Evolutionary conservation across 2,888 invertebrate species (phyloP).

Genomic region (Drosophila tanythrix): DNA sequence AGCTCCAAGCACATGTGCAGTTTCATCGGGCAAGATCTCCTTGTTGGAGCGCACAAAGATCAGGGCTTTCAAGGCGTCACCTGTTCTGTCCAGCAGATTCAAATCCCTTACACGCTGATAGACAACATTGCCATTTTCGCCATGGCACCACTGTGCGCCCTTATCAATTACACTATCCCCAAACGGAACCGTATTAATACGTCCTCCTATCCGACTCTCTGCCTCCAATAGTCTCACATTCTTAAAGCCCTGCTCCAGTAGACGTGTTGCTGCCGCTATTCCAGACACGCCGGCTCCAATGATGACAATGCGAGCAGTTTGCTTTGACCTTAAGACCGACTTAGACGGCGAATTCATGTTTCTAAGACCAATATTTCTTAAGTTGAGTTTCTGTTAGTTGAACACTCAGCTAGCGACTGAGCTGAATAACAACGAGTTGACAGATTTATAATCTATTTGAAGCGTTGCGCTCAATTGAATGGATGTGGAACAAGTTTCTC

Average conservation of each 20-base stretch:
- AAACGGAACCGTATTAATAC: constrained; percentile 86
- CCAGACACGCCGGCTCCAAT: constrained; percentile 84
- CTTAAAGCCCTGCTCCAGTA: constrained; percentile 83
- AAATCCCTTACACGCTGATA: constrained; percentile 86
- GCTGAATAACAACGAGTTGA: not conserved
- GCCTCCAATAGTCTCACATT: constrained; percentile 88
- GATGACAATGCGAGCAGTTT: constrained; percentile 80
- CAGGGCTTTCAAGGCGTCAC: constrained; percentile 63
- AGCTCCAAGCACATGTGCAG: constrained; percentile 60
- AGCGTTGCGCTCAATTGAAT: not conserved
- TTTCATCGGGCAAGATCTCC: constrained; percentile 79
- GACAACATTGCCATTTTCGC: constrained; percentile 88
- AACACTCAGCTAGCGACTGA: constrained; percentile 27
- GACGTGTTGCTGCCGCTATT: constrained; percentile 84
- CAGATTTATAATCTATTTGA: constrained; percentile 23
- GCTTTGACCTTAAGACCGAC: constrained; percentile 39
- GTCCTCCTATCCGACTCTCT: constrained; percentile 88
- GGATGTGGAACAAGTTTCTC: not conserved
- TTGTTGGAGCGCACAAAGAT: constrained; percentile 82
- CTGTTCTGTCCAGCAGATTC: constrained; percentile 72
- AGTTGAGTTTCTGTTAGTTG: constrained; percentile 1
- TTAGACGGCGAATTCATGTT: constrained; percentile 22
- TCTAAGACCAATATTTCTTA: not conserved
- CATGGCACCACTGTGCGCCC: constrained; percentile 91
- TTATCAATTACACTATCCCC: constrained; percentile 88